Evolutionary conservation across 2,797 vertebrate species (phyloP).

Genomic region (Fistularia tabacaria): DNA sequence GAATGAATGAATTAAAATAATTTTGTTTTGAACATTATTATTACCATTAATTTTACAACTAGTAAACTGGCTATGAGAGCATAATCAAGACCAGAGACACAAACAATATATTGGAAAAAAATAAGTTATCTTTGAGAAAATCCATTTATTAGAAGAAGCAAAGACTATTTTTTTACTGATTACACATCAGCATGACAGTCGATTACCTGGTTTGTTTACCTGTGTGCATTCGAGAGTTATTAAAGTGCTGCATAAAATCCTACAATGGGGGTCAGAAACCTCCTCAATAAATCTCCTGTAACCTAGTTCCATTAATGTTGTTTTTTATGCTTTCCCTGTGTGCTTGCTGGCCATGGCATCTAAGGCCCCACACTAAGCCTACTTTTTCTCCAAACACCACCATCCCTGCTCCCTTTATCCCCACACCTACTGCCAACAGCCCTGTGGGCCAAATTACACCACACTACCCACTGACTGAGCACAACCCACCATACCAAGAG

Average conservation of each 20-base stretch:
- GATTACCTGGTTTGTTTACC: constrained; percentile 77
- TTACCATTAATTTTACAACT: too few relatives aligned
- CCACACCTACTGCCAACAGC: constrained; percentile 62
- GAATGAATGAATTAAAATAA: too few relatives aligned
- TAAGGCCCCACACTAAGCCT: constrained; percentile 68
- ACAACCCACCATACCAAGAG: constrained; percentile 54
- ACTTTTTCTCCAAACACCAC: constrained; percentile 65
- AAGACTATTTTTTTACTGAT: constrained; percentile 43
- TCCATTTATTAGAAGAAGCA: constrained; percentile 33
- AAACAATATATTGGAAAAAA: too few relatives aligned
- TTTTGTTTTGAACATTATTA: too few relatives aligned
- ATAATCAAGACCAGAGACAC: too few relatives aligned
- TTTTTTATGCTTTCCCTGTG: constrained; percentile 76
- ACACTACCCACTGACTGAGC: constrained; percentile 66
- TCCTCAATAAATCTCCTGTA: constrained; percentile 79
- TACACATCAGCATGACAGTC: constrained; percentile 66
- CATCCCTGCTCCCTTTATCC: constrained; percentile 63
- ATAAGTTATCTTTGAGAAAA: constrained; percentile 1
- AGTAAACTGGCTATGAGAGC: too few relatives aligned
- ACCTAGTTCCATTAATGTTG: constrained; percentile 83
- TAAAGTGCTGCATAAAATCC: constrained; percentile 72
- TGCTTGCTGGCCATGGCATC: constrained; percentile 64
- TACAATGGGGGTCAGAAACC: constrained; percentile 68
- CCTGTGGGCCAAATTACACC: constrained; percentile 68
- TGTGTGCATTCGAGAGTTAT: constrained; percentile 76